These are phyloP conservation scores for Drosophila differens DNA, from an alignment of 2,888 invertebrate species.

Conservation along the genomic window DNA sequence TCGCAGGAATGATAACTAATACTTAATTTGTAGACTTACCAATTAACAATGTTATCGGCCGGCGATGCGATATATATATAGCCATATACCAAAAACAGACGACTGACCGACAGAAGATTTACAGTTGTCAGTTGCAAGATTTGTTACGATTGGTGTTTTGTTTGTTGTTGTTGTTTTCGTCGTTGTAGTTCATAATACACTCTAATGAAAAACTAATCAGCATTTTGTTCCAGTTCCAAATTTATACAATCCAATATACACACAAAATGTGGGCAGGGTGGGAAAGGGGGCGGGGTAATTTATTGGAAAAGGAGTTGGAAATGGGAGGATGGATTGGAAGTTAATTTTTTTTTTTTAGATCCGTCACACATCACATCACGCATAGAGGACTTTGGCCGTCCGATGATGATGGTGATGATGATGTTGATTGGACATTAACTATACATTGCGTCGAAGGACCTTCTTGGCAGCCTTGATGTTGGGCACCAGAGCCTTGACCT, in stretches of 20 bases:
- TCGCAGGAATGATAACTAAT: background rate
- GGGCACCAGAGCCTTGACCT: slow-evolving; percentile 92
- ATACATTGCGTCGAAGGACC: slow-evolving; percentile 87
- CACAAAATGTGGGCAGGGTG: background rate
- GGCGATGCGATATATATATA: slow-evolving; percentile 37
- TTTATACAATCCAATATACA: slow-evolving; percentile 54
- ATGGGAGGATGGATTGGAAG: slow-evolving; percentile 2
- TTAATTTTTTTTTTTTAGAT: slow-evolving; percentile 2
- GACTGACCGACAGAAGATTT: slow-evolving; percentile 3
- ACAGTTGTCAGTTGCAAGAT: slow-evolving; percentile 8
- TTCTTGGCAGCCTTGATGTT: slow-evolving; percentile 96
- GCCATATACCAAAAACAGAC: slow-evolving; percentile 12
- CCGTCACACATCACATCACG: slow-evolving; percentile 60
- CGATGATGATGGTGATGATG: slow-evolving; percentile 71
- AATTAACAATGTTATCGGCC: slow-evolving; percentile 48
- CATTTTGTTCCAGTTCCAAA: slow-evolving; percentile 74
- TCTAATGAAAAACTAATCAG: slow-evolving; percentile 70
- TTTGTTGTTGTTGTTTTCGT: slow-evolving; percentile 30
- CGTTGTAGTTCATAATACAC: slow-evolving; percentile 30
- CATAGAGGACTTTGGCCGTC: slow-evolving; percentile 68
- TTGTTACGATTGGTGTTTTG: slow-evolving; percentile 6
- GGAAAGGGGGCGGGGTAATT: background rate
- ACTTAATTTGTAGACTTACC: slow-evolving; percentile 43
- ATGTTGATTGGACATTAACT: slow-evolving; percentile 77
- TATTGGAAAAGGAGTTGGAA: background rate